These are phyloP conservation scores for Saccostrea echinata DNA, from an alignment of 1,140 invertebrate species.

Conservation along the genomic window DNA sequence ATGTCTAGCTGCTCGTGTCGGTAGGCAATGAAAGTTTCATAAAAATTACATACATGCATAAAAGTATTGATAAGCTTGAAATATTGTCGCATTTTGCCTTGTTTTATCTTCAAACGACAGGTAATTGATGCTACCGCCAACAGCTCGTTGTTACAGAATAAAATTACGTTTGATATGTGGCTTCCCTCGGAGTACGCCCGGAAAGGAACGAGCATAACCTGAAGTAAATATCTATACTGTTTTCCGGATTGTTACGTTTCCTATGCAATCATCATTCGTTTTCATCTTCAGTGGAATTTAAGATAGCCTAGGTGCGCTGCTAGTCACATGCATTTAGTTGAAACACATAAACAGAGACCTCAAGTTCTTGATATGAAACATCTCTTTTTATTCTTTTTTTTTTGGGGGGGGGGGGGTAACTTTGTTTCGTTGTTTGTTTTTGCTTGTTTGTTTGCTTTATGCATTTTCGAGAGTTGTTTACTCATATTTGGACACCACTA, in stretches of 20 bases:
- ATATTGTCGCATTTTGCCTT: not conserved
- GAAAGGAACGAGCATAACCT: slow-evolving; percentile 28
- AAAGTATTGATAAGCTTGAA: slow-evolving; percentile 7
- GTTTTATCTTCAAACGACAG: slow-evolving; percentile 17
- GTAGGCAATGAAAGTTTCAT: slow-evolving; percentile 9
- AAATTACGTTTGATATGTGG: slow-evolving; percentile 34
- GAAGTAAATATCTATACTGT: slow-evolving; percentile 1
- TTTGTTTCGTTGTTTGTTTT: too few relatives aligned
- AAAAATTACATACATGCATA: slow-evolving; percentile 20
- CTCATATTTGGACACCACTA: too few relatives aligned
- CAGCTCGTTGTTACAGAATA: slow-evolving; percentile 28
- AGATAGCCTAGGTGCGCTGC: not conserved
- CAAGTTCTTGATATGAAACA: too few relatives aligned
- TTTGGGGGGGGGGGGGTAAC: too few relatives aligned
- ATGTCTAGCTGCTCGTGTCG: slow-evolving; percentile 15
- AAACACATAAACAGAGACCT: too few relatives aligned
- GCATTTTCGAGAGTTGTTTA: too few relatives aligned
- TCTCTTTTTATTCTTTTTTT: too few relatives aligned
- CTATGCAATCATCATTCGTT: not conserved
- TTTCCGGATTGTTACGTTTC: slow-evolving; percentile 10
- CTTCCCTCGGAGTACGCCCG: slow-evolving; percentile 24
- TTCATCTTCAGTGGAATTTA: not conserved
- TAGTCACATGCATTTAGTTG: too few relatives aligned
- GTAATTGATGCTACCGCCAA: slow-evolving; percentile 6
- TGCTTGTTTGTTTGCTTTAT: too few relatives aligned